Evolutionary conservation across 2,797 vertebrate species (phyloP).

Genomic region (Sparidentex hasta): DNA sequence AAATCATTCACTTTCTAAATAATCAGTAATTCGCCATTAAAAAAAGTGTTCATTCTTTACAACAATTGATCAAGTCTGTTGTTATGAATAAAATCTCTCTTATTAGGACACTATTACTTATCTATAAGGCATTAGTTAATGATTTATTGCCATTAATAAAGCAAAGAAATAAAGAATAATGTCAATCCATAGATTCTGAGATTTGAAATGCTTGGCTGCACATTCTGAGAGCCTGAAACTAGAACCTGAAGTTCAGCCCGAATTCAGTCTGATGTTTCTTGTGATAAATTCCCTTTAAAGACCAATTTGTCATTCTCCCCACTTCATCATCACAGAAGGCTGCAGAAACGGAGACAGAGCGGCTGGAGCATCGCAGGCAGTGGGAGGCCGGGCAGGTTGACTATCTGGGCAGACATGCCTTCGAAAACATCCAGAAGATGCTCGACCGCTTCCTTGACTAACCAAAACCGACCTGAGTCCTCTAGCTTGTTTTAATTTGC

Average conservation of each 20-base stretch:
- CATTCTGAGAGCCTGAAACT: background rate
- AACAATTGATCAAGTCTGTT: too few species aligned
- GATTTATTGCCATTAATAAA: background rate
- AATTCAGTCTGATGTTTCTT: background rate
- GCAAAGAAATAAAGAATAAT: background rate
- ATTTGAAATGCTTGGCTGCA: background rate
- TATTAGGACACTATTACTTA: background rate
- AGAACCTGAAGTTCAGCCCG: background rate
- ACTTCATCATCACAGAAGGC: slow-evolving; percentile 29
- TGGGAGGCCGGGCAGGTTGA: slow-evolving; percentile 87
- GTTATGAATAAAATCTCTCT: too few species aligned
- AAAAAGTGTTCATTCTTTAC: too few species aligned
- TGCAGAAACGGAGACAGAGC: slow-evolving; percentile 59
- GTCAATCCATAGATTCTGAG: background rate
- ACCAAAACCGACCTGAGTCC: background rate
- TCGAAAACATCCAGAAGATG: slow-evolving; percentile 85
- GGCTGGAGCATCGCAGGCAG: slow-evolving; percentile 79
- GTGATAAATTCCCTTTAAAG: slow-evolving; percentile 13
- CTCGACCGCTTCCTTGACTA: slow-evolving; percentile 84
- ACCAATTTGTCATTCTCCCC: slow-evolving; percentile 2
- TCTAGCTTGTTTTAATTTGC: background rate
- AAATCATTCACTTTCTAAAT: too few species aligned
- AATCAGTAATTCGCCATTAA: too few species aligned
- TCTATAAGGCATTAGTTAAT: background rate
- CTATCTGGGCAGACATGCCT: slow-evolving; percentile 87